Conservation (phyloP, 2,888 invertebrate species). For the Drosophila mulleri region DNA sequence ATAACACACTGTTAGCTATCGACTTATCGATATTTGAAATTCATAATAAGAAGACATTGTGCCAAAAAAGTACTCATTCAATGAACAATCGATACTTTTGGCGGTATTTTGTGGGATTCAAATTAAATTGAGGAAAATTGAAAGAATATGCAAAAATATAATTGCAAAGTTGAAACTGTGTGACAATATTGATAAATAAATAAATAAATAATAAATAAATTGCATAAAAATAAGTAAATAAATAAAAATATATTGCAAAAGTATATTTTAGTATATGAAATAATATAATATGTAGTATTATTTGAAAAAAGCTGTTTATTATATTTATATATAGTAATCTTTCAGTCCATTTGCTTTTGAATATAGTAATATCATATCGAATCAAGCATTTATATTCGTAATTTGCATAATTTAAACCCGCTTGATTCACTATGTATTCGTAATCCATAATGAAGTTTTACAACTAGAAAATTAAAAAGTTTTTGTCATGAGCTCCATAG, state of each 20-base stretch:
- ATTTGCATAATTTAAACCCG: neutral
- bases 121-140: neutral
- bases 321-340: no score
- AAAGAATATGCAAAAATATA: no score
- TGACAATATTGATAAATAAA: neutral
- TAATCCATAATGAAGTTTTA: neutral
- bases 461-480: neutral
- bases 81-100: neutral
- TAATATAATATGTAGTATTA: no score
- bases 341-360: neutral
- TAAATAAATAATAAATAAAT: no score
- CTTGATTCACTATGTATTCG: neutral
- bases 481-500: no score
- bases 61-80: neutral
- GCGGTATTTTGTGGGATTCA: constrained; percentile 9
- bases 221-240: no score
- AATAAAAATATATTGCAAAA: no score
- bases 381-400: neutral
- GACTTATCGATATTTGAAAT: constrained; percentile 5
- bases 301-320: no score
- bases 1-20: constrained; percentile 5
- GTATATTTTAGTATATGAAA: no score
- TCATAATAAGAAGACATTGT: neutral
- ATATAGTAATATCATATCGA: neutral
- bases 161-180: neutral